These are phyloP conservation scores for Amphipyra berbera DNA, from an alignment of 2,888 invertebrate species.

Conservation along the genomic window DNA sequence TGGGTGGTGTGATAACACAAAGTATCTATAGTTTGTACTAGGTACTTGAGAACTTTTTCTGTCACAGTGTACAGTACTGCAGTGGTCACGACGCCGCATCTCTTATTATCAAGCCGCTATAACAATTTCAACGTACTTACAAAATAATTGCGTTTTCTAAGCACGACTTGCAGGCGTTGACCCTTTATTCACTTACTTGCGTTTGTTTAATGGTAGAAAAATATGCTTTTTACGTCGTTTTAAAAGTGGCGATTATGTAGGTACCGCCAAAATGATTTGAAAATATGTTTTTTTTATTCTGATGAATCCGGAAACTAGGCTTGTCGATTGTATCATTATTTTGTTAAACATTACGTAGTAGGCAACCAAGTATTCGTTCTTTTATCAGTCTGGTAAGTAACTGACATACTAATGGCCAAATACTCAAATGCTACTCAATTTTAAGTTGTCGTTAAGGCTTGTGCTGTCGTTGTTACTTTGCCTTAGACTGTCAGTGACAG, in stretches of 20 bases:
- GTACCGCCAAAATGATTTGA: neutral
- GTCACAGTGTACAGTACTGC: constrained; percentile 56
- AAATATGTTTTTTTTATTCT: neutral
- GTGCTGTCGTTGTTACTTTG: no score
- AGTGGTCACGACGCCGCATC: constrained; percentile 79
- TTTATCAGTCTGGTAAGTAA: no score
- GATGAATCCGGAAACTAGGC: neutral
- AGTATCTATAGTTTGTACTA: neutral
- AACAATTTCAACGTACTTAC: constrained; percentile 82
- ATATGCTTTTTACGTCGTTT: constrained; percentile 19
- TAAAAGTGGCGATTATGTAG: constrained; percentile 6
- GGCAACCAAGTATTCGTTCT: no score
- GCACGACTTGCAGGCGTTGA: constrained; percentile 84
- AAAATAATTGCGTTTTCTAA: constrained; percentile 86
- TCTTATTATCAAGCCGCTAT: constrained; percentile 84
- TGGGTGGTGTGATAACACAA: neutral
- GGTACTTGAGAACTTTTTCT: constrained; percentile 38
- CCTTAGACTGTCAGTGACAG: no score
- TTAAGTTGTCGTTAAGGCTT: no score
- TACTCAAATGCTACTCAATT: no score
- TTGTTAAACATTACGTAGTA: no score
- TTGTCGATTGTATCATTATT: no score
- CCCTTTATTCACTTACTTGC: constrained; percentile 72
- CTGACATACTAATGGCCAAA: no score
- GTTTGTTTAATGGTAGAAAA: constrained; percentile 38